These are phyloP conservation scores for Eumeta japonica DNA, from an alignment of 1,140 invertebrate species.

Conservation along the genomic window DNA sequence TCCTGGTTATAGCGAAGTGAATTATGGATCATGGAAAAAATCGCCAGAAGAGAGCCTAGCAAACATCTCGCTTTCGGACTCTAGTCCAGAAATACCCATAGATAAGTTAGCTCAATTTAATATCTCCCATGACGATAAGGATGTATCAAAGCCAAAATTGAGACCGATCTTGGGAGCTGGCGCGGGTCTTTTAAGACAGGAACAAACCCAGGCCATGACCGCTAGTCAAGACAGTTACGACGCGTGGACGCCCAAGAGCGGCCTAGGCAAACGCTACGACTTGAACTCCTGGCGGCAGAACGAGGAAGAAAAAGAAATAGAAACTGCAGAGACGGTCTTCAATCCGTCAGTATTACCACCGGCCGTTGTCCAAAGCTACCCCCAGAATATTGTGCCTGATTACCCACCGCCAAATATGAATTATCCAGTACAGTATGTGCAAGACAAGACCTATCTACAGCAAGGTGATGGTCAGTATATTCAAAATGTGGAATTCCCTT, in stretches of 20 bases:
- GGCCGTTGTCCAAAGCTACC: conserved; percentile 15
- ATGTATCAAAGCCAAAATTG: conserved; percentile 34
- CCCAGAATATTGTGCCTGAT: not conserved
- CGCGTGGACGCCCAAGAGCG: conserved; percentile 31
- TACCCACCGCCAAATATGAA: conserved; percentile 25
- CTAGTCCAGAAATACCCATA: conserved; percentile 20
- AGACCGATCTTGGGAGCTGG: conserved; percentile 45
- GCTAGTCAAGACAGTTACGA: conserved; percentile 30
- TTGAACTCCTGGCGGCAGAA: conserved; percentile 42
- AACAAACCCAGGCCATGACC: conserved; percentile 21
- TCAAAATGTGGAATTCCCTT: too few species aligned
- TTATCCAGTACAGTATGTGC: conserved; percentile 8
- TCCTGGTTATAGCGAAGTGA: conserved; percentile 33
- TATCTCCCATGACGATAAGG: conserved; percentile 36
- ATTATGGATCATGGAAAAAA: conserved; percentile 48
- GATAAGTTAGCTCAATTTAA: conserved; percentile 35
- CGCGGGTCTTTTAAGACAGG: conserved; percentile 35
- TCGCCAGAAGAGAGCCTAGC: conserved; percentile 19
- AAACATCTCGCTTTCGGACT: conserved; percentile 14
- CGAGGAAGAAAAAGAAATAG: conserved; percentile 28
- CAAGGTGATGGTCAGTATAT: conserved; percentile 45
- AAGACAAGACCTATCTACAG: conserved; percentile 40
- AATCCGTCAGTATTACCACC: conserved; percentile 34
- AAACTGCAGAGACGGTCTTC: conserved; percentile 28
- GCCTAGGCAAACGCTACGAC: conserved; percentile 37